Evolutionary conservation across 2,797 vertebrate genomes (phyloP).

Genomic region (Sphenopsis melanotis): DNA sequence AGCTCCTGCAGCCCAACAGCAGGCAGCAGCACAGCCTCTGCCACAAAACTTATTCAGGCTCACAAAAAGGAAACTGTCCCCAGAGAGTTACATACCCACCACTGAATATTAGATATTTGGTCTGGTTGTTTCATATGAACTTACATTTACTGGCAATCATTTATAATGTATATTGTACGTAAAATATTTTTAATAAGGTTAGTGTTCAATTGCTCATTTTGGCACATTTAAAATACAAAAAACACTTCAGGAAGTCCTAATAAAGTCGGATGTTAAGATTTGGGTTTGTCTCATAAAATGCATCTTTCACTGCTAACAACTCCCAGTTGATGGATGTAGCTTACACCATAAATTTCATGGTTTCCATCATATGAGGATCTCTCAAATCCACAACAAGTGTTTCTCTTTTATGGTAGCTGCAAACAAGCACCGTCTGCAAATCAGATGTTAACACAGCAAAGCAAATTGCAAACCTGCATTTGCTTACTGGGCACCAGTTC

Average conservation of each 20-base stretch:
- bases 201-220: background rate
- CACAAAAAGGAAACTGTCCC: background rate
- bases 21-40: background rate
- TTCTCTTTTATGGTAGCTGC: background rate
- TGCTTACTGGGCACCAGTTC: background rate
- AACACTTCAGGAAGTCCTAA: background rate
- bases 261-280: background rate
- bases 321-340: background rate
- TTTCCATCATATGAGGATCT: background rate
- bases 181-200: background rate
- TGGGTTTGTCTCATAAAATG: background rate
- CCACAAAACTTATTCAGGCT: background rate
- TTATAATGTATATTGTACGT: background rate
- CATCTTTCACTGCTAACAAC: background rate
- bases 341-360: background rate
- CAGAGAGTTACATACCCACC: background rate
- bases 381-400: background rate
- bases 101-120: background rate
- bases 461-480: background rate
- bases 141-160: background rate
- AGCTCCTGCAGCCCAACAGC: background rate
- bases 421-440: background rate
- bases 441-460: background rate
- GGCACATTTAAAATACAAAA: background rate
- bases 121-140: background rate